These are phyloP conservation scores for Meriones psammophilus DNA, from an alignment of 2,797 vertebrate genomes.

Conservation along the genomic window DNA sequence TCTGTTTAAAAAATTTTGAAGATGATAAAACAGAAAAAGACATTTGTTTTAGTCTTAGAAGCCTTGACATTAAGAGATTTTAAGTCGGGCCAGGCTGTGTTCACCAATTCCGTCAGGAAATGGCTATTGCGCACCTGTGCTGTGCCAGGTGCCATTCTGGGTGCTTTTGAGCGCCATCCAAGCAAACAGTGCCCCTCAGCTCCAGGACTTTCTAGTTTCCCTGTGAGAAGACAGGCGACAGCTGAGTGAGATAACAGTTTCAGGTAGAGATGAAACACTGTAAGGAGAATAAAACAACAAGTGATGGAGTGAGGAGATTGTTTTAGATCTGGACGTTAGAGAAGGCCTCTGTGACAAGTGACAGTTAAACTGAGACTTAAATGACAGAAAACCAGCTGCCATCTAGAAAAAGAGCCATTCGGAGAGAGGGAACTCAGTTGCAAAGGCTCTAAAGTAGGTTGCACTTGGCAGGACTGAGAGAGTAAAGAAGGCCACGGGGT, in stretches of 20 bases:
- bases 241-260: background rate
- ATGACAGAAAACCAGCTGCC: background rate
- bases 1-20: background rate
- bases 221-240: background rate
- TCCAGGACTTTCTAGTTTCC: background rate
- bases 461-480: background rate
- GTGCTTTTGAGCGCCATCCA: background rate
- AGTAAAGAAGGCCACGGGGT: background rate
- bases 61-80: slow-evolving; percentile 17
- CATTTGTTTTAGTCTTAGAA: background rate
- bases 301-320: background rate
- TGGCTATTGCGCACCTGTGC: background rate
- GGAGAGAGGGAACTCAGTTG: background rate
- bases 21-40: background rate
- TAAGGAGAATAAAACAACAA: background rate
- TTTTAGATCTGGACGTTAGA: background rate
- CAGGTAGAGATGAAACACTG: background rate
- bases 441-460: background rate
- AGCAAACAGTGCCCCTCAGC: background rate
- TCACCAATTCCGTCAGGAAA: background rate
- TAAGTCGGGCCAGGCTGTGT: background rate
- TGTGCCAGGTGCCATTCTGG: background rate
- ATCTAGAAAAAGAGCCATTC: background rate
- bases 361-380: slow-evolving; percentile 3
- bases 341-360: background rate